Conservation (phyloP, 2,797 vertebrate genomes). For the Lycodopsis pacificus region DNA sequence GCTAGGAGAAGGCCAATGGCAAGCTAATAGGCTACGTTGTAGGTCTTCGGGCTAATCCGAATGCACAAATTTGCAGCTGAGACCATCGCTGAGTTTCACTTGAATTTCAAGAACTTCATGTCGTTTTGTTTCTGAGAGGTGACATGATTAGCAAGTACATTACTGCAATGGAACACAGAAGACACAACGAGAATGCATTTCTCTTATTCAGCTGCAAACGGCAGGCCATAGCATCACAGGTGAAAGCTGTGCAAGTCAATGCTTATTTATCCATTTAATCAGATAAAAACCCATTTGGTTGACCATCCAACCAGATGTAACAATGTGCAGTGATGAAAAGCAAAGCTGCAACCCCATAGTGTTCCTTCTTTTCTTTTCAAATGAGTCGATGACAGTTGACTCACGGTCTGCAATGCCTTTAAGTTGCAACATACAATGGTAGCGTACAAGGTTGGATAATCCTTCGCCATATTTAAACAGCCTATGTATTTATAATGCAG, state of each 20-base stretch:
- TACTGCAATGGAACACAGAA: not conserved
- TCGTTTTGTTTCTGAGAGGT: not conserved
- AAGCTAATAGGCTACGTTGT: constrained; percentile 10
- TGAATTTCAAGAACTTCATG: not conserved
- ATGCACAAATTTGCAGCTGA: not conserved
- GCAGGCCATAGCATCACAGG: not conserved
- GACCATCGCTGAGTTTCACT: not conserved
- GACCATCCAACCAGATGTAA: no score
- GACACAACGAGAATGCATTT: not conserved
- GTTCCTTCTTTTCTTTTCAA: no score
- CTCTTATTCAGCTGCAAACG: not conserved
- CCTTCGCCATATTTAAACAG: not conserved
- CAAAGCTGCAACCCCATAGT: not conserved
- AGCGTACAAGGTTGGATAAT: no score
- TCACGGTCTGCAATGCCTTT: not conserved
- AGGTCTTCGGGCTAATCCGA: not conserved
- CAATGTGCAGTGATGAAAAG: not conserved
- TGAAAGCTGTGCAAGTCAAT: not conserved
- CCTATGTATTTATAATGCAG: not conserved
- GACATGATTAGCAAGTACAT: not conserved
- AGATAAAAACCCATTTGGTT: no score
- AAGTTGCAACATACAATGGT: not conserved
- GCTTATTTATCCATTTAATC: not conserved
- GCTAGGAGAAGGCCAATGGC: constrained; percentile 14
- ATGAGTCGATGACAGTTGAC: not conserved